A percentile compares a stretch with the other conserved stretches of the same genome.
These are phyloP conservation scores for Chaetogeoica ovagalla DNA, from an alignment of 2,888 invertebrate species.

Conservation along the genomic window DNA sequence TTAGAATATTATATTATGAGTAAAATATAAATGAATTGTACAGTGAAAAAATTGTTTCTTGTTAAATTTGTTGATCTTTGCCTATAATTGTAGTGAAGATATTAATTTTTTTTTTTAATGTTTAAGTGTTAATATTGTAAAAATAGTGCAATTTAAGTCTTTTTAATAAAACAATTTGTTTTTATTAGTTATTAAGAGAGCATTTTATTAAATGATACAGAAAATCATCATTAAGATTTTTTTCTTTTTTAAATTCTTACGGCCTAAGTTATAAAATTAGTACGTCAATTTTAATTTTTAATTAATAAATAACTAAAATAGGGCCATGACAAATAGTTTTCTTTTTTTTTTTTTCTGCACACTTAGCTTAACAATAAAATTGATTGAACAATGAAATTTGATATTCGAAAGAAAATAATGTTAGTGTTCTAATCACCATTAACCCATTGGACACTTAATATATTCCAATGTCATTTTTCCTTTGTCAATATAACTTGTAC, in stretches of 20 bases:
- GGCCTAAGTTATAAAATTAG: constrained; percentile 44
- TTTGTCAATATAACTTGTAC: constrained; percentile 42
- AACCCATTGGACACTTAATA: constrained; percentile 38
- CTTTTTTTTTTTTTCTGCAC: constrained; percentile 49
- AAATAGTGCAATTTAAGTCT: constrained; percentile 53
- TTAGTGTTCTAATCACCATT: constrained; percentile 45
- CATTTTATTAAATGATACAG: constrained; percentile 51
- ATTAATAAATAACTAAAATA: constrained; percentile 36
- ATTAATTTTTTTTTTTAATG: constrained; percentile 49
- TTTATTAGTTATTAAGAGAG: constrained; percentile 52
- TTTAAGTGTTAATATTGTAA: constrained; percentile 53
- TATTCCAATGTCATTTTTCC: constrained; percentile 46
- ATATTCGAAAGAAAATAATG: constrained; percentile 32
- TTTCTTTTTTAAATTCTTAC: constrained; percentile 48
- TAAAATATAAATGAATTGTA: constrained; percentile 46
- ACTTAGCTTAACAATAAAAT: constrained; percentile 46
- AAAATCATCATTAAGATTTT: constrained; percentile 40
- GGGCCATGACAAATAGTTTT: constrained; percentile 46
- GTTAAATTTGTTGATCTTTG: constrained; percentile 53
- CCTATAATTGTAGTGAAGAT: constrained; percentile 52
- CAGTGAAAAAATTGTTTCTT: constrained; percentile 53
- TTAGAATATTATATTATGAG: constrained; percentile 43
- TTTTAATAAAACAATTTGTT: constrained; percentile 53
- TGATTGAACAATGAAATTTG: constrained; percentile 48
- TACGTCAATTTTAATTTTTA: constrained; percentile 48